Evolutionary conservation across 2,888 invertebrate genomes (phyloP).

Genomic region (Pristionchus entomophagus): DNA sequence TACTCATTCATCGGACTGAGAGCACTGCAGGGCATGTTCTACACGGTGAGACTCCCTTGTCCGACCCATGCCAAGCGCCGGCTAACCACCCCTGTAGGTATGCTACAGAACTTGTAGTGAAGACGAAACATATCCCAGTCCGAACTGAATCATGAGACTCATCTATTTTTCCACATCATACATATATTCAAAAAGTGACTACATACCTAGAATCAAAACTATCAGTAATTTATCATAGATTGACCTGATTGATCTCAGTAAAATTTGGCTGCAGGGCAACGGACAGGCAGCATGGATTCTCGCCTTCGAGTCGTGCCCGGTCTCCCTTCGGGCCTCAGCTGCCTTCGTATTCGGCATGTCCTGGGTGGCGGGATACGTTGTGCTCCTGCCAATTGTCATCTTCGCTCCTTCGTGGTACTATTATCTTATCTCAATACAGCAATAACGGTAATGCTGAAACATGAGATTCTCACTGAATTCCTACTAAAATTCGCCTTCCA

Average conservation of each 20-base stretch:
- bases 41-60: slow-evolving; percentile 31
- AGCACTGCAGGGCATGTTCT: slow-evolving; percentile 39
- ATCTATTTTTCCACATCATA: no score
- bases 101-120: no score
- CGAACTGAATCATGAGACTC: no score
- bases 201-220: no score
- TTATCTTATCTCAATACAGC: background rate
- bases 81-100: no score
- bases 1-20: slow-evolving; percentile 34
- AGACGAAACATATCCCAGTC: no score
- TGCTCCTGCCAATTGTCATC: slow-evolving; percentile 25
- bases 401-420: background rate
- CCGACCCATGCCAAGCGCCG: background rate
- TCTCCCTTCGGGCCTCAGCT: background rate
- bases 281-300: slow-evolving; percentile 42
- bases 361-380: slow-evolving; percentile 37
- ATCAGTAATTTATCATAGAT: background rate
- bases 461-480: no score
- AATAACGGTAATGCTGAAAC: no score
- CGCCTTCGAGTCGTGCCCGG: slow-evolving; percentile 36
- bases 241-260: background rate
- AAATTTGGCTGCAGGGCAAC: background rate
- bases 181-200: no score
- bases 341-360: slow-evolving; percentile 41
- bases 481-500: background rate